Evolutionary conservation across 2,113 vertebrate species (phyloP), one percentile per base, ranked within the genome.

Genomic region (Scatophagus argus): DNA sequence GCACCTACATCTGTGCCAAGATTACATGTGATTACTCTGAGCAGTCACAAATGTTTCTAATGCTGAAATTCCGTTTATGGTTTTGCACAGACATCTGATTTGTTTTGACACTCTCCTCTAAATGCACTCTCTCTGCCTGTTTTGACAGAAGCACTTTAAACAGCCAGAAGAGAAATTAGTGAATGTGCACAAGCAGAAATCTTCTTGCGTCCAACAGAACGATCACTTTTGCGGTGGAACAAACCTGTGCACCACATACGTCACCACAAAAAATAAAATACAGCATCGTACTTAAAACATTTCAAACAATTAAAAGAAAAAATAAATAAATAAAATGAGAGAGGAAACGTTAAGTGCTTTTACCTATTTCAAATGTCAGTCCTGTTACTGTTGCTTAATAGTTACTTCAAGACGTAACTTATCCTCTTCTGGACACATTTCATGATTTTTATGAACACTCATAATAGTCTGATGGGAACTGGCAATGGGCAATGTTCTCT

Each of bases 1-100:
- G 70, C 73, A 79, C 47, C 44, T 51, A 49, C 72, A 39, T 71
- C 54, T 49, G 60, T 66, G 49, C 70, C 66, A 68, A 73, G 47
- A 86, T 77, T 81, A 41, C 63, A 59, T 49, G n/a, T 31, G 25
- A 54, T 72, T 43, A 52, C 29, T 74, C 64, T 16, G 27, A 71
- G 41, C 39, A 65, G 61, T 63, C 58, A 25, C 32, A 52, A 32
- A 65, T 58, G 38, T 32, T 59, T 56, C 21, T 60, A 16, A 58
- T 71, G n/a, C 10, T 7, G 41, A 65, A 34, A 51, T 44, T 51
- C 19, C 6, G 2, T 23, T 72, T 44, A 10, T 23, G n/a, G 52
- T 55, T 43, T 59, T 46, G 19, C 49, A 3, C 54, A 55, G 38
- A 65, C 19, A 27, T 65, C 23, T 49, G 55, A 81, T 75, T 63